Base-by-base conservation (phyloP, 2,797 vertebrate species). In the Spheniscus humboldti region DNA sequence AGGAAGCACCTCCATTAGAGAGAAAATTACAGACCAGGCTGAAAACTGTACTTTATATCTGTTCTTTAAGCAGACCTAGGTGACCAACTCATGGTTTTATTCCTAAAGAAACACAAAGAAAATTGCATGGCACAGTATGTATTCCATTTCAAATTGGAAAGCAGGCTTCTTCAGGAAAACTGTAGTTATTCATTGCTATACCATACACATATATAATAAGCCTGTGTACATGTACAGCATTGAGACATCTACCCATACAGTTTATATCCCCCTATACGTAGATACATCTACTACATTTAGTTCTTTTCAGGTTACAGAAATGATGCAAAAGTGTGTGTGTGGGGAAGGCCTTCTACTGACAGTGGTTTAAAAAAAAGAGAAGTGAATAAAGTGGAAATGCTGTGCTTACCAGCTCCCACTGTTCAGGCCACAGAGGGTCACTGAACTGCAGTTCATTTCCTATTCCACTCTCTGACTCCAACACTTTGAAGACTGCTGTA, bases 361-460 rank as follows among this genome's bases (percentile, higher is more conserved):
- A 93, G 96, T 92, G 71, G 84, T 41, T 95, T 95, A 80, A 63
- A 97, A 95, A 94, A 96, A 96, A 91, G 62, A 92, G 75, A 97
- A 97, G 81, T 89, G 97, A 97, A 95, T 95, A 94, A 97, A 97
- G 85, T 96, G 69, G 91, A 97, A 97, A 97, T 92, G 75, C 81
- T 97, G 92, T 95, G 95, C 97, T 97, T 97, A 94, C 97, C 85
- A 95, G 88, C 95, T 98, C 96, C 96, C 88, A 97, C 73, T 94
- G 96, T 92, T 97, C 76, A 77, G 97, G 97, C 96, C 96, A 97
- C 86, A 86, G 57, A 97, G 96, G 97, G 94, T 98, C 97, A 98
- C 78, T 97, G 97, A 97, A 97, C 91, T 94, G 91, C 90, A 96
- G 93, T 97, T 97, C 96, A 96, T 98, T 97, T 98, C 93, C 96